Conservation (phyloP, 2,888 invertebrate genomes). For the Pseudococcus longispinus region DNA sequence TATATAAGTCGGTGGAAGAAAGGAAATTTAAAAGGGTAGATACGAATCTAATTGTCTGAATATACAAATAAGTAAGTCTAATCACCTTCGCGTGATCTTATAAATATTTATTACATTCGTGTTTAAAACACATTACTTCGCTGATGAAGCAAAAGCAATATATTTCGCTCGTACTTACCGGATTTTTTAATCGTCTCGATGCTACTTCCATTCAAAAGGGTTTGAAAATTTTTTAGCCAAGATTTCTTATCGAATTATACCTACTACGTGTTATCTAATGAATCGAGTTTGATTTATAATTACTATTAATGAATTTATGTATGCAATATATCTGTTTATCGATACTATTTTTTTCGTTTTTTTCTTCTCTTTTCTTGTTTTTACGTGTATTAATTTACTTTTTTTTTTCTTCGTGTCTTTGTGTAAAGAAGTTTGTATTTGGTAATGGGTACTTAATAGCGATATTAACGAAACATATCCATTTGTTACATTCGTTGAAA, state of each 20-base stretch:
- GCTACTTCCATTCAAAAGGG: not conserved
- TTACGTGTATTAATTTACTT: constrained; percentile 26
- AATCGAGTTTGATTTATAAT: not conserved
- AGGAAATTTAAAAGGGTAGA: not conserved
- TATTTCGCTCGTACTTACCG: not conserved
- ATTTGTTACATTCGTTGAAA: constrained; percentile 44
- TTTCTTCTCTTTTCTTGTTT: constrained; percentile 1
- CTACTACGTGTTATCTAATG: not conserved
- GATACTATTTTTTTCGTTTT: not conserved
- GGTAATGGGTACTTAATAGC: constrained; percentile 55
- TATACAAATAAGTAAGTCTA: not conserved
- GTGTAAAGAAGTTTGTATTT: constrained; percentile 40
- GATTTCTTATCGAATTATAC: not conserved
- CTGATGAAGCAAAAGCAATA: not conserved
- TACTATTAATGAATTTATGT: not conserved
- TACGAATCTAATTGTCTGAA: not conserved
- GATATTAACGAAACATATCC: constrained; percentile 42
- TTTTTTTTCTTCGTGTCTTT: constrained; percentile 15
- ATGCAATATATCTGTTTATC: constrained; percentile 18
- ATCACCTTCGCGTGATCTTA: not conserved
- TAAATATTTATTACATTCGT: not conserved
- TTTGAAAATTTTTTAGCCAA: not conserved
- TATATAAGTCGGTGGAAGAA: not conserved
- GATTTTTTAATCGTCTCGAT: not conserved
- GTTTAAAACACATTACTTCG: not conserved